Conservation (phyloP, 2,113 vertebrate species). For the Dasyornis broadbenti region DNA sequence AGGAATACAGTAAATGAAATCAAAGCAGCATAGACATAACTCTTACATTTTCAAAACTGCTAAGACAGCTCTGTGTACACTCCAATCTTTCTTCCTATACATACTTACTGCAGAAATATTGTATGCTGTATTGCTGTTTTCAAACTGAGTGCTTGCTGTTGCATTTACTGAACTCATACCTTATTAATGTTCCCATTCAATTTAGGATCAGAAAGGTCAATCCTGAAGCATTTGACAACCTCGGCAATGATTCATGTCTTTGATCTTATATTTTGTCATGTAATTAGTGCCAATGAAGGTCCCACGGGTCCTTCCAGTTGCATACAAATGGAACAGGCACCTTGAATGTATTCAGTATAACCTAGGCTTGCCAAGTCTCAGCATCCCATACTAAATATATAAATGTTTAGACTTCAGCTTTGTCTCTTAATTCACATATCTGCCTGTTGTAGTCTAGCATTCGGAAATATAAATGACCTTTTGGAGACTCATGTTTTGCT, state of each 20-base stretch:
- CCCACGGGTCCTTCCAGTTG: not conserved
- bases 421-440: not conserved
- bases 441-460: not conserved
- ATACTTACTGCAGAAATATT: not conserved
- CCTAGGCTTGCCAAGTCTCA: not conserved
- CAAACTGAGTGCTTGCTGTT: not conserved
- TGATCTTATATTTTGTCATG: not conserved
- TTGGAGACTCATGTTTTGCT: not conserved
- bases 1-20: constrained; percentile 17
- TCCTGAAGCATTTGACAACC: not conserved
- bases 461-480: not conserved
- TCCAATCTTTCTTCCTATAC: not conserved
- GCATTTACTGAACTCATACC: not conserved
- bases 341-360: not conserved
- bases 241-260: not conserved
- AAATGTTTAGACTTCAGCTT: not conserved
- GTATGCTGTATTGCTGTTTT: not conserved
- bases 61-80: not conserved
- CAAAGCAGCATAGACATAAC: not conserved
- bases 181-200: not conserved
- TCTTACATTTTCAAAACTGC: not conserved
- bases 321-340: not conserved
- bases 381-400: not conserved
- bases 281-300: not conserved
- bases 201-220: not conserved